Conservation (phyloP, 2,888 invertebrate genomes). For the Drosophila rellima region DNA sequence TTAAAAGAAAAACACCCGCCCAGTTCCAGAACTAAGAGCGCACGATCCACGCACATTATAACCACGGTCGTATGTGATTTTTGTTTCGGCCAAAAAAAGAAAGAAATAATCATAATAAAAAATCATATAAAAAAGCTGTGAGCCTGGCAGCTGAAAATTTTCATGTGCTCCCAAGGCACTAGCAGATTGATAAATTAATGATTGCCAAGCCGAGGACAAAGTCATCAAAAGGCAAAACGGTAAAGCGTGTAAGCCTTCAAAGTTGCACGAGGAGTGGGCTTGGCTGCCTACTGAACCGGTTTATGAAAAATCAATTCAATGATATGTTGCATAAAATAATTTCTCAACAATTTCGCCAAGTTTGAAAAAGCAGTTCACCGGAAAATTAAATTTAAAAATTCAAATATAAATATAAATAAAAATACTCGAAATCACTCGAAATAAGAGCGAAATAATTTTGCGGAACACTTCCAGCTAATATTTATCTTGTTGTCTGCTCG, state of each 20-base stretch:
- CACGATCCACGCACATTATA: conserved; percentile 58
- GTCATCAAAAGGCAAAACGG: conserved; percentile 52
- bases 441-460: conserved; percentile 10
- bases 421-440: background rate
- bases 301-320: conserved; percentile 77
- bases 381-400: background rate
- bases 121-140: conserved; percentile 75
- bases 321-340: conserved; percentile 27
- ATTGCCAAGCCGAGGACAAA: conserved; percentile 70
- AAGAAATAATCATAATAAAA: conserved; percentile 81
- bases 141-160: conserved; percentile 71
- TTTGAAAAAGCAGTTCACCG: background rate
- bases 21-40: conserved; percentile 4
- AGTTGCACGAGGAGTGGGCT: conserved; percentile 31
- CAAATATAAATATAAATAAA: background rate
- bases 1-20: background rate
- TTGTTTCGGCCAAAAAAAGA: conserved; percentile 57
- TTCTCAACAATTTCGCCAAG: conserved; percentile 28
- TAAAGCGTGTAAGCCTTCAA: conserved; percentile 49
- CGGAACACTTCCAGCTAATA: conserved; percentile 27
- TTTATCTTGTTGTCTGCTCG: conserved; percentile 23
- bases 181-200: conserved; percentile 80
- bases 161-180: conserved; percentile 75
- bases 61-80: conserved; percentile 66
- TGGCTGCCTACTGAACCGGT: conserved; percentile 26